Evolutionary conservation across 2,797 vertebrate species (phyloP).

Genomic region (Silurus lanzhouensis): DNA sequence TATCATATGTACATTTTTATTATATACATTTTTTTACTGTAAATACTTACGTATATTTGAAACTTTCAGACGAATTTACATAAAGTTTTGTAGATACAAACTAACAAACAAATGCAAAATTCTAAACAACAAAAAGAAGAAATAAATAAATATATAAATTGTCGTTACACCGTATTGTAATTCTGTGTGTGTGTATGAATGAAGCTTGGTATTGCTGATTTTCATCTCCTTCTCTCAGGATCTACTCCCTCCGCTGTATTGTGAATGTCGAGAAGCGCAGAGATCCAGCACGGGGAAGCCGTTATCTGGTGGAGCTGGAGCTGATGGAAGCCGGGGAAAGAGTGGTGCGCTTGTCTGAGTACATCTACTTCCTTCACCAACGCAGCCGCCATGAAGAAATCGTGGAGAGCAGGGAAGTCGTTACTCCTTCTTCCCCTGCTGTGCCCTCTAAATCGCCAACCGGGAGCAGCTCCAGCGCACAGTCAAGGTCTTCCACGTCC

Average conservation of each 20-base stretch:
- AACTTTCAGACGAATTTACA: not conserved
- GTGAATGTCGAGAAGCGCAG: conserved; percentile 88
- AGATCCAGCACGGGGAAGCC: conserved; percentile 91
- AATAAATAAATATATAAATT: not conserved
- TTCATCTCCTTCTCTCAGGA: conserved; percentile 34
- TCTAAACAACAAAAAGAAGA: not conserved
- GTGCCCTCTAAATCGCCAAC: conserved; percentile 48
- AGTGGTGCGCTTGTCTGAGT: conserved; percentile 89
- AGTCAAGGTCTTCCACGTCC: conserved; percentile 66
- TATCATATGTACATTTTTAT: too few relatives aligned
- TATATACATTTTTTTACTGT: too few relatives aligned
- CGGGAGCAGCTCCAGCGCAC: conserved; percentile 43
- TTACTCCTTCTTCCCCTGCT: conserved; percentile 55
- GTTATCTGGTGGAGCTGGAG: conserved; percentile 95
- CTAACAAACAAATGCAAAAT: not conserved
- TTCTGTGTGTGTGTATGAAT: not conserved
- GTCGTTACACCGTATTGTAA: not conserved
- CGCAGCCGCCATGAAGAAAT: conserved; percentile 78
- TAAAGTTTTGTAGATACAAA: not conserved
- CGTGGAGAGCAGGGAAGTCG: conserved; percentile 69
- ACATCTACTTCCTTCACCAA: conserved; percentile 90
- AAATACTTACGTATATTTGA: not conserved
- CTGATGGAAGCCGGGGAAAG: conserved; percentile 86
- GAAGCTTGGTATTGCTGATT: not conserved
- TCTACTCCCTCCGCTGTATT: conserved; percentile 52